Percentiles rank a stretch among this genome's conserved stretches.
Conservation (phyloP, 2,113 vertebrate genomes). For the Chiloscyllium plagiosum region DNA sequence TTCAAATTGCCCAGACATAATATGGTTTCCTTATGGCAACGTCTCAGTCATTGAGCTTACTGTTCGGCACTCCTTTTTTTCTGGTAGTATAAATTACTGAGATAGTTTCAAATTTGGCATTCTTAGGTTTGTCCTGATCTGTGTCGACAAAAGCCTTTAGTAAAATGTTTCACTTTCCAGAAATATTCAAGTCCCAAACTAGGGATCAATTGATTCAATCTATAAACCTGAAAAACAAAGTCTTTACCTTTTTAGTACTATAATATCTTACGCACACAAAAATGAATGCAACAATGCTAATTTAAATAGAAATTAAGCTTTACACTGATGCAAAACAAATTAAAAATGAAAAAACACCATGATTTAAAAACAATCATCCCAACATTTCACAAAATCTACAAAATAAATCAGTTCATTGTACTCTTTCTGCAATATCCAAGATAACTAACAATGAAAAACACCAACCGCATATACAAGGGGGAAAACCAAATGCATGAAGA, state of each 20-base stretch:
- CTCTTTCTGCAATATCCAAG: background rate
- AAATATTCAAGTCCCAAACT: no score
- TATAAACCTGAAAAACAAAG: background rate
- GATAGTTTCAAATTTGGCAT: no score
- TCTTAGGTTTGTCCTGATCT: no score
- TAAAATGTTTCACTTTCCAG: no score
- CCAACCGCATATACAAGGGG: background rate
- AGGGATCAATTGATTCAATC: no score
- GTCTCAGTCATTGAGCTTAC: no score
- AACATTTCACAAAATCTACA: background rate
- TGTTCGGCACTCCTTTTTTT: no score
- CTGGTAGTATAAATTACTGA: no score
- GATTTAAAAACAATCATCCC: background rate
- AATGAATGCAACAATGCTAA: background rate
- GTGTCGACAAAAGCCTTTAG: no score
- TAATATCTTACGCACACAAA: background rate
- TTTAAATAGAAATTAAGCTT: background rate
- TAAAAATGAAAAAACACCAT: background rate
- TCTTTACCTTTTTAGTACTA: background rate
- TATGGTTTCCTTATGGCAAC: no score
- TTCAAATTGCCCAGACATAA: no score
- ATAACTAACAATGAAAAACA: background rate
- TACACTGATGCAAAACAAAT: slow-evolving; percentile 2
- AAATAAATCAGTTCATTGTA: background rate
- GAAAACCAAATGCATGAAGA: background rate